phyloP scores from a whole-genome alignment of 2,113 vertebrate species.

The Carlito syrichta region DNA sequence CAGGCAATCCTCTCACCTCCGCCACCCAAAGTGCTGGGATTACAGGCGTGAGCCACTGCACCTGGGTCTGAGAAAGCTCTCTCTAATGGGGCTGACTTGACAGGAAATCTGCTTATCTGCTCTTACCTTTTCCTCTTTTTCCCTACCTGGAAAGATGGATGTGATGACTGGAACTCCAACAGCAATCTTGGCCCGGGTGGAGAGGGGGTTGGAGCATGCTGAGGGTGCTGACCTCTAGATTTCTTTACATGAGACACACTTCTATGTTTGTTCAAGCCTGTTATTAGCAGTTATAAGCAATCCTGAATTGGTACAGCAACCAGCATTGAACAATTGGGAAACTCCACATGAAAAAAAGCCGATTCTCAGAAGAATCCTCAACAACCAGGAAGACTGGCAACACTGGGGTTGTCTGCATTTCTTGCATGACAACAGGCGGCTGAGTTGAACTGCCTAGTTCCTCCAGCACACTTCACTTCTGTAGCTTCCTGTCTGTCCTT shows the following conservation, averaged over 20 bases:
- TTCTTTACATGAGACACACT: neutral
- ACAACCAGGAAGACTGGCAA: neutral
- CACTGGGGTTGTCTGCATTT: neutral
- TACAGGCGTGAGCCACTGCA: no score
- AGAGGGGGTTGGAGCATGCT: neutral
- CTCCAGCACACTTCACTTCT: neutral
- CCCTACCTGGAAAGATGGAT: neutral
- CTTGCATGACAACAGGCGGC: neutral
- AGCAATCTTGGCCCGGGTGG: neutral
- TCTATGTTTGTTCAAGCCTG: neutral
- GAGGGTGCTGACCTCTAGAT: neutral
- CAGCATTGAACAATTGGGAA: neutral
- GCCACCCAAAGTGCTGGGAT: no score
- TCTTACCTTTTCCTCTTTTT: neutral
- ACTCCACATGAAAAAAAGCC: neutral
- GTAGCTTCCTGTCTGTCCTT: neutral
- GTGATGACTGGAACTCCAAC: neutral
- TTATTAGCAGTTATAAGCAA: neutral
- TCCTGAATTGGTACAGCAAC: neutral
- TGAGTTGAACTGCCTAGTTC: no score
- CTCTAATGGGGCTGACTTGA: neutral
- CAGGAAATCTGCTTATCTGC: neutral
- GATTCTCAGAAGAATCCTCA: neutral
- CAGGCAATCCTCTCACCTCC: no score
- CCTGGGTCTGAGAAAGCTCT: no score